Base-by-base conservation (phyloP, 2,797 vertebrate genomes). In the Anguilla megastoma region DNA sequence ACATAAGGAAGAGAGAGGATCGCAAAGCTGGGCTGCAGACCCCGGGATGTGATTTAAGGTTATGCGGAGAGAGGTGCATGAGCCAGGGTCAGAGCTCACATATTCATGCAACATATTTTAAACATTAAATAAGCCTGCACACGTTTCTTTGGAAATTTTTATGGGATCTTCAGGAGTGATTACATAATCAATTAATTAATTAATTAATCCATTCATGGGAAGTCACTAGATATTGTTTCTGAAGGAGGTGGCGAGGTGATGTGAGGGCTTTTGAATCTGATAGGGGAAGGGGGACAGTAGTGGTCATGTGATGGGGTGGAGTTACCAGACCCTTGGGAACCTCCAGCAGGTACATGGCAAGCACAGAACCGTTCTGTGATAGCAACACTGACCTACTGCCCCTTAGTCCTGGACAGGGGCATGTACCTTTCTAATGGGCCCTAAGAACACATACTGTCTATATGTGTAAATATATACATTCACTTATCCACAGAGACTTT, bases 281-380 rank as follows among this genome's bases (percentile, higher is more conserved):
- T 24, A 4, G 58, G 0, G 58, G 58, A 63, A 3, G 21, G 21
- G 58, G 58, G 58, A 63, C 58, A 0, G 58, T 16, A 24, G 63
- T 8, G 1, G 21, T 8, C 24, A 66, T 66, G 63, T 27, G n/a
- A 66, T 56, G 54, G 12, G 54, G n/a, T 7, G 74, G 21, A 86
- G 8, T 0, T 56, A 18, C 16, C 86, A 90, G 90, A 84, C 91
- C 48, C 36, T 54, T 18, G 10, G 87, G 94, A 92, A 93, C 91
- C 92, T 90, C 88, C 84, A 91, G 93, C 95, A 95, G 95, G 94
- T 95, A 94, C 89, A 86, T 56, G 54, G 54, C 1, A 56, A 56
- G 1, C 54, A 56, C 54, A 56, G 14, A 14, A 56, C 54, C 14
- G 54, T 16, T 56, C 54, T 56, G 14, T 56, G 54, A 56, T 16